Evolutionary conservation across 2,113 vertebrate genomes (phyloP), one percentile per base, ranked within the genome.

Genomic region (Typhlomys cinereus): DNA sequence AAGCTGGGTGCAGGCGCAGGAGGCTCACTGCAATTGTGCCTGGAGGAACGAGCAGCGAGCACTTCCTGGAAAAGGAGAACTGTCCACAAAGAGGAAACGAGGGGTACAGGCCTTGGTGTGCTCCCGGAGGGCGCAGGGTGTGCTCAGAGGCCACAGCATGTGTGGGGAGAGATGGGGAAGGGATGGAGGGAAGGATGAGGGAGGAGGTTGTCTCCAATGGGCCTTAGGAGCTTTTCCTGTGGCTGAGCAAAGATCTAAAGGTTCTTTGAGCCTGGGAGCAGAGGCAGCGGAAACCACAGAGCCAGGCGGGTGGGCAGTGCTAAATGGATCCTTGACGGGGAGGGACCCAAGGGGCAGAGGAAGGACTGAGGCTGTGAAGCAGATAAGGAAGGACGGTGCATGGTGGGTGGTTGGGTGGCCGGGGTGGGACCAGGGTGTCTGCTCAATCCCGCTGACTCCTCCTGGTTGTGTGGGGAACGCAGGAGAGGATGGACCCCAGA

Each of bases 401-500:
- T 10, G 41, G 66, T 36, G 61, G 57, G 29, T 7, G 67, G 36
- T 61, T 25, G 50, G 17, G 4, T 10, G 46, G 31, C 36, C 23
- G 18, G 21, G 50, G 12, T 12, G 34, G n/a, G n/a, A n/a, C n/a
- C n/a, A n/a, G n/a, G n/a, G n/a, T n/a, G n/a, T 61, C 69, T 71
- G 17, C 82, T 76, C 6, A 17, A 61, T 7, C 9, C 0, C n/a
- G 4, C 59, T 25, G 20, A 21, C 18, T 48, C 27, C 54, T 64
- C 0, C 48, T 34, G 69, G 18, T 7, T 36, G 31, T 69, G 17
- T 29, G 0, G 0, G 27, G 34, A 36, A 5, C 27, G 11, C 4
- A 1, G 9, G 20, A 23, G 50, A 44, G 41, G 9, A 2, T 13
- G 14, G 1, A 0, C 11, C 1, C 15, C 13, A 57, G n/a, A 62